Evolutionary conservation across 1,140 invertebrate genomes (phyloP), one percentile per base, ranked within the genome.

Genomic region (Trichonephila clavipes): DNA sequence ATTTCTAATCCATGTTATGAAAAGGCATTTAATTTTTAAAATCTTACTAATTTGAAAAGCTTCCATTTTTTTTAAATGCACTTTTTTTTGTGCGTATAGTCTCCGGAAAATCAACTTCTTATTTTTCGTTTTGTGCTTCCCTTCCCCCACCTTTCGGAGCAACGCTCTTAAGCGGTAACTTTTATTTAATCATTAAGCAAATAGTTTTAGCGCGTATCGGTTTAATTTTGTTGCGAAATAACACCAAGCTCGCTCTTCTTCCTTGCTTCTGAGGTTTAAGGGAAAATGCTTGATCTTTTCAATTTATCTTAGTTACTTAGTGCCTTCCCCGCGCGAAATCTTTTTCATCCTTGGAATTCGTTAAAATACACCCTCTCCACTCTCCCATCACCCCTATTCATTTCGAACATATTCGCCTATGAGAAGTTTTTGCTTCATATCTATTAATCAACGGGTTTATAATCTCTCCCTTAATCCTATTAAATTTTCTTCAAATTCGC

Each of bases 401-500:
- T 90, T 90, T 90, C 44, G 28, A 66, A 81, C 88, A 90, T 81
- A 69, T 34, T 87, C 51, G 44, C 69, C 88, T 77, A 62, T 87
- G 59, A 62, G 59, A 90, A 77, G 72, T 91, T 91, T 91, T 91
- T 91, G 59, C 90, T 77, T 83, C 59, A 58, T 91, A 82, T 91
- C 90, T 91, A 91, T 91, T 91, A 91, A 91, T 91, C 90, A 91
- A 91, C 90, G 90, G 90, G 72, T 91, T 91, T 91, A 83, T 81
- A 83, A 91, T 90, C 72, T 91, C 90, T 83, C 83, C 58, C 90
- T 91, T 91, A 83, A 91, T 91, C 90, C 90, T 91, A 91, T 91
- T 91, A 91, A 91, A 91, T 91, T 91, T 91, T 91, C 90, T 91
- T 91, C 90, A 59, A 91, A 91, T 91, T 91, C 90, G 66, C 77